These are phyloP conservation scores for Leptinotarsa juncta DNA, from an alignment of 2,888 invertebrate genomes.

Conservation along the genomic window DNA sequence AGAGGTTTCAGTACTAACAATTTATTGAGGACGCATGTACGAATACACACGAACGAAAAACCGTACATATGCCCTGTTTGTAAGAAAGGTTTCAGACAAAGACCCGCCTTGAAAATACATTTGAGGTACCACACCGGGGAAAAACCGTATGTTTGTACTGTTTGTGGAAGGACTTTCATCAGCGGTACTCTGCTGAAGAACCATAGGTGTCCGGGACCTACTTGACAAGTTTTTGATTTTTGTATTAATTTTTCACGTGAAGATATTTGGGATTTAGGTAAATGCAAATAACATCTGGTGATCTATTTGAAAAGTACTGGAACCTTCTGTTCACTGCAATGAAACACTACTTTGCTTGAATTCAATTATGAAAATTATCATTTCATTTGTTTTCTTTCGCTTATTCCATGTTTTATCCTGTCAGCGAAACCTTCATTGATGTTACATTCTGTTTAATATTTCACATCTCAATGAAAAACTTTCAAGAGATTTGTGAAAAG, in stretches of 20 bases:
- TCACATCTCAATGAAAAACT: no score
- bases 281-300: no score
- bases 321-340: no score
- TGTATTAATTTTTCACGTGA: background rate
- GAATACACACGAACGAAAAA: conserved; percentile 46
- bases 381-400: no score
- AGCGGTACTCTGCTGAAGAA: conserved; percentile 67
- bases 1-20: conserved; percentile 52
- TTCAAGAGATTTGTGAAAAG: no score
- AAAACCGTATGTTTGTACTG: conserved; percentile 59
- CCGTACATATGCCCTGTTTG: conserved; percentile 40
- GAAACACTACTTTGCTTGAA: no score
- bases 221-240: conserved; percentile 16
- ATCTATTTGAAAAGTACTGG: no score
- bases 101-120: conserved; percentile 57
- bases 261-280: background rate
- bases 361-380: no score
- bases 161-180: conserved; percentile 68
- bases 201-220: conserved; percentile 39
- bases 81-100: conserved; percentile 41
- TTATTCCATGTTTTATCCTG: no score
- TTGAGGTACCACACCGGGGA: conserved; percentile 69
- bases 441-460: no score
- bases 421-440: no score
- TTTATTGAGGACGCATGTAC: conserved; percentile 47